Percentiles rank a stretch among this genome's conserved stretches.
Evolutionary conservation across 2,113 vertebrate species (phyloP).

Genomic region (Aplodontia rufa): DNA sequence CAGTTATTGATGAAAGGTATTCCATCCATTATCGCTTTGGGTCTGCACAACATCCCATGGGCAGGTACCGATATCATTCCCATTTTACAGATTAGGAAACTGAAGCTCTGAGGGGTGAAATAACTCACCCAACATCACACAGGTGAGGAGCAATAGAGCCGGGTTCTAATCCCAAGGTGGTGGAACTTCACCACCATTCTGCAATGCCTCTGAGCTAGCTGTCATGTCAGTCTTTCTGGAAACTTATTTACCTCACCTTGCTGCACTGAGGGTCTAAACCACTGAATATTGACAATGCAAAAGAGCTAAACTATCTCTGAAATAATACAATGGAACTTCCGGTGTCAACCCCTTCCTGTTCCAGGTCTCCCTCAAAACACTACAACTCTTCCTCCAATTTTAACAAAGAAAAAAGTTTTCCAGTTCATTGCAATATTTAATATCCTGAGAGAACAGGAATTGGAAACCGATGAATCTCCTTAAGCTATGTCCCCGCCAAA

Average conservation of each 20-base stretch:
- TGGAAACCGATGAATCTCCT: slow-evolving; percentile 71
- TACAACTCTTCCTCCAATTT: slow-evolving; percentile 68
- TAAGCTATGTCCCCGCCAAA: slow-evolving; percentile 54
- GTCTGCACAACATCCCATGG: not conserved
- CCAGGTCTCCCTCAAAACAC: slow-evolving; percentile 55
- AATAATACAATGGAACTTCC: slow-evolving; percentile 32
- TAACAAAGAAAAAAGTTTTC: slow-evolving; percentile 67
- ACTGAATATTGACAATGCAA: not conserved
- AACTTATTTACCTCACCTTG: not conserved
- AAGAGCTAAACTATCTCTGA: slow-evolving; percentile 35
- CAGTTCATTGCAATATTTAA: slow-evolving; percentile 65
- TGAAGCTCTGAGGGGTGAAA: not conserved
- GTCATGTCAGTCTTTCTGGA: not conserved
- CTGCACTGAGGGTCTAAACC: not conserved
- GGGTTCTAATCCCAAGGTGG: not conserved
- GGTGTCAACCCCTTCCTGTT: slow-evolving; percentile 53
- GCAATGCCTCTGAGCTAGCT: not conserved
- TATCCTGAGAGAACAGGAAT: slow-evolving; percentile 75
- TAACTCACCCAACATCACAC: not conserved
- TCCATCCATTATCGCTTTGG: not conserved
- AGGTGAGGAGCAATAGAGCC: not conserved
- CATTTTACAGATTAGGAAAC: not conserved
- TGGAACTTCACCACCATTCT: not conserved
- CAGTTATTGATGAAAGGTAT: not conserved
- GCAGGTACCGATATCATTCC: not conserved